Evolutionary conservation across 2,888 invertebrate species (phyloP).

Genomic region (Acanthosoma haemorrhoidale): DNA sequence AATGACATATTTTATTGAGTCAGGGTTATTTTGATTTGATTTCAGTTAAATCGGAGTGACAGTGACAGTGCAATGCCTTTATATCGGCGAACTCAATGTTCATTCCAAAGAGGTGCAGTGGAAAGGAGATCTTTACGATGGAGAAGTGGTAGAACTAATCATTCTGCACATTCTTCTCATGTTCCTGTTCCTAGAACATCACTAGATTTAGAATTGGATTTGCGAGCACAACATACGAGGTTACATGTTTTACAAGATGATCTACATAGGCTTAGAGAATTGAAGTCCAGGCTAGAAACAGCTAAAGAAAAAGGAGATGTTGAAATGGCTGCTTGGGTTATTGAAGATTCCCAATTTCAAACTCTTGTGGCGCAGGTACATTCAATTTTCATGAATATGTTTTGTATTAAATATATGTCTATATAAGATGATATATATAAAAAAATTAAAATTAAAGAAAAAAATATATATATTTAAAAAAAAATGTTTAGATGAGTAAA

Average conservation of each 20-base stretch:
- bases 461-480: too few relatives aligned
- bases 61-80: slow-evolving; percentile 95
- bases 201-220: slow-evolving; percentile 83
- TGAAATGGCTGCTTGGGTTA: slow-evolving; percentile 76
- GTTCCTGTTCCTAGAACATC: slow-evolving; percentile 62
- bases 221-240: slow-evolving; percentile 84
- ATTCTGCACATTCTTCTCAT: slow-evolving; percentile 31
- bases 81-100: slow-evolving; percentile 59
- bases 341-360: slow-evolving; percentile 81
- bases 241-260: slow-evolving; percentile 78
- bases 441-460: too few relatives aligned
- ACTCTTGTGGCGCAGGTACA: slow-evolving; percentile 56
- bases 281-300: slow-evolving; percentile 72
- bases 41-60: slow-evolving; percentile 86
- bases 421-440: neutral
- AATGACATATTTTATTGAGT: too few relatives aligned
- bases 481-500: too few relatives aligned
- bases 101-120: slow-evolving; percentile 85
- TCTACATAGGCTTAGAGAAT: slow-evolving; percentile 69
- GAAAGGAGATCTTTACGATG: slow-evolving; percentile 86
- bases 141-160: slow-evolving; percentile 47
- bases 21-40: too few relatives aligned
- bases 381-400: neutral
- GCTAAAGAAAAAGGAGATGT: slow-evolving; percentile 78
- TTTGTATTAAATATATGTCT: neutral